Conservation (phyloP, 1,140 invertebrate genomes). For the Delia radicum region DNA sequence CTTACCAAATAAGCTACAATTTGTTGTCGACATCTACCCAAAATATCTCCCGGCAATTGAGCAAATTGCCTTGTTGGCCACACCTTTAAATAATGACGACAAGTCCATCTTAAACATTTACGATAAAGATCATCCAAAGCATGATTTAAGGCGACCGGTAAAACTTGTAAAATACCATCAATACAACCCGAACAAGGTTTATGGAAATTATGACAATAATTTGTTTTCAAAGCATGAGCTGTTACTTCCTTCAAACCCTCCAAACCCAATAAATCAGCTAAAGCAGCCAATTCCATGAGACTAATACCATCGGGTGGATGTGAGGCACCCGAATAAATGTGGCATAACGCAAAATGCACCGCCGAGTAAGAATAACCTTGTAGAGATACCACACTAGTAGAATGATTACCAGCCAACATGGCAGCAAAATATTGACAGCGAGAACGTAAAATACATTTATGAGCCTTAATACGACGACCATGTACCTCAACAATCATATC, state of each 20-base stretch:
- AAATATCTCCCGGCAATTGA: constrained; percentile 73
- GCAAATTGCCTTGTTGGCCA: constrained; percentile 87
- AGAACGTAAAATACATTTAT: constrained; percentile 86
- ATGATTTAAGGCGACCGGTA: constrained; percentile 78
- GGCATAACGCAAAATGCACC: constrained; percentile 85
- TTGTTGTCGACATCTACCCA: constrained; percentile 80
- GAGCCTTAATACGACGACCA: constrained; percentile 76
- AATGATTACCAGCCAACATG: constrained; percentile 80
- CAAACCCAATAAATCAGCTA: constrained; percentile 84
- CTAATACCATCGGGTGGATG: constrained; percentile 81
- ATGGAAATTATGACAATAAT: constrained; percentile 77
- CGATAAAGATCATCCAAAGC: constrained; percentile 84
- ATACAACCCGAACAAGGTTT: constrained; percentile 78
- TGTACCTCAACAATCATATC: constrained; percentile 81
- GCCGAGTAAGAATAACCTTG: constrained; percentile 82
- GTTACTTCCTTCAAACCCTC: constrained; percentile 90
- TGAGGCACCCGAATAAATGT: constrained; percentile 87
- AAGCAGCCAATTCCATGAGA: constrained; percentile 79
- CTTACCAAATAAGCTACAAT: constrained; percentile 63
- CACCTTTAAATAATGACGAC: constrained; percentile 77
- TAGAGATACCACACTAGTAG: constrained; percentile 77
- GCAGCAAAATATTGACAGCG: constrained; percentile 90
- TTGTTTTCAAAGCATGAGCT: constrained; percentile 79
- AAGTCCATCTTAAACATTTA: constrained; percentile 82
- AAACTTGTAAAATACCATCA: constrained; percentile 77